Conservation (phyloP, 2,113 vertebrate species). For the Dendrocopos noguchii region DNA sequence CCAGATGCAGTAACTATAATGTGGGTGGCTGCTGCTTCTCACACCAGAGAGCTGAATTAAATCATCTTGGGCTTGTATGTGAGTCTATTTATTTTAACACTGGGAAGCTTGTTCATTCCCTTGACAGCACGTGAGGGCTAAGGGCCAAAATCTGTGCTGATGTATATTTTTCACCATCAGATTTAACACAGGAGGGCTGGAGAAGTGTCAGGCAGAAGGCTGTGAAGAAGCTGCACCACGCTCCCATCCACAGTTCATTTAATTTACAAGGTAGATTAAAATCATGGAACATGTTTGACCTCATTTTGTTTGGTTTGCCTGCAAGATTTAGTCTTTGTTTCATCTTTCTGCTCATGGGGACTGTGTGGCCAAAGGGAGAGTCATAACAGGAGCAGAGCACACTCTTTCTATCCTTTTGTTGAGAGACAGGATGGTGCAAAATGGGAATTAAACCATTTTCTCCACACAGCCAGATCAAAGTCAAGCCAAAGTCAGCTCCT, state of each 20-base stretch:
- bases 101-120: constrained; percentile 32
- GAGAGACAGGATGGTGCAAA: rapidly evolving
- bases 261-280: constrained; percentile 32
- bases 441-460: neutral
- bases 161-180: neutral
- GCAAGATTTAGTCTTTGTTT: constrained; percentile 23
- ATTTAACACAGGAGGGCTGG: neutral
- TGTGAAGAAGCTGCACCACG: neutral
- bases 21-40: neutral
- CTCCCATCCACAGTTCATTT: neutral
- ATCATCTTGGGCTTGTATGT: neutral
- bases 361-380: neutral
- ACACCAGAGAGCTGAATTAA: neutral
- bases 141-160: constrained; percentile 20
- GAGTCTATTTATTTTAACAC: constrained; percentile 50
- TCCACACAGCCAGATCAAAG: constrained; percentile 15
- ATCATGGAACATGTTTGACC: neutral
- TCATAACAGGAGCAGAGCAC: neutral
- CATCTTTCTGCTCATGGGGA: neutral
- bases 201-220: neutral
- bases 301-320: neutral
- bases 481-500: constrained; percentile 6
- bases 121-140: constrained; percentile 10
- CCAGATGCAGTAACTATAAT: neutral
- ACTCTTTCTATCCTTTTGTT: neutral